Conservation (phyloP, 2,113 vertebrate species). For the Coregonus clupeaformis region DNA sequence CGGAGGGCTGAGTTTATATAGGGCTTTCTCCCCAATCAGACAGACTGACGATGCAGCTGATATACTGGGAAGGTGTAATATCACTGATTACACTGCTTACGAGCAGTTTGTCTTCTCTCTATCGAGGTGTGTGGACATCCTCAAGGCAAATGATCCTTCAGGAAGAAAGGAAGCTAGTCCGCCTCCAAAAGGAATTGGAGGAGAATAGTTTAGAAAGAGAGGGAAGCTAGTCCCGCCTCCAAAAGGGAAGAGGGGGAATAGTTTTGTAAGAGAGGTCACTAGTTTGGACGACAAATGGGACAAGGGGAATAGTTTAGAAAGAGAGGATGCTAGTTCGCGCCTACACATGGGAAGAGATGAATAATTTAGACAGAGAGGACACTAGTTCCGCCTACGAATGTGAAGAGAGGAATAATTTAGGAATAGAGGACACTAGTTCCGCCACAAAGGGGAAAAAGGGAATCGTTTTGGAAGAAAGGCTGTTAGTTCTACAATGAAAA, state of each 20-base stretch:
- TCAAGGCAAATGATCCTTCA: not conserved
- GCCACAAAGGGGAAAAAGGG: no score
- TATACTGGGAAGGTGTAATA: constrained; percentile 21
- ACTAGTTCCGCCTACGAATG: no score
- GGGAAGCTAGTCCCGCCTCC: not conserved
- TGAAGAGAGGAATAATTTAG: no score
- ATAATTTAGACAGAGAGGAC: no score
- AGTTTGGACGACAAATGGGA: not conserved
- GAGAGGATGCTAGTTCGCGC: no score
- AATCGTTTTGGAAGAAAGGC: no score
- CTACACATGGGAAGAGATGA: no score
- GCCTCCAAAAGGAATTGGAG: not conserved
- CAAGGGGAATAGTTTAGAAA: no score
- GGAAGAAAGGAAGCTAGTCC: not conserved
- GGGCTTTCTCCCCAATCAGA: constrained; percentile 2
- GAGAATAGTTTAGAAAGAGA: not conserved
- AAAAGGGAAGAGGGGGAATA: not conserved
- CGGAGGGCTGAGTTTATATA: constrained; percentile 5
- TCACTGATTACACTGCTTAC: constrained; percentile 23
- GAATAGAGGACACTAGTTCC: no score
- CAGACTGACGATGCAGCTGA: constrained; percentile 12
- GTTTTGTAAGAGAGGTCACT: not conserved
- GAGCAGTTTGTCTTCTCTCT: constrained; percentile 28
- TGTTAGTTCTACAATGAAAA: no score
- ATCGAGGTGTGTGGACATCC: constrained; percentile 27